Conservation (phyloP, 2,888 invertebrate genomes). For the Nomada goodeniana region DNA sequence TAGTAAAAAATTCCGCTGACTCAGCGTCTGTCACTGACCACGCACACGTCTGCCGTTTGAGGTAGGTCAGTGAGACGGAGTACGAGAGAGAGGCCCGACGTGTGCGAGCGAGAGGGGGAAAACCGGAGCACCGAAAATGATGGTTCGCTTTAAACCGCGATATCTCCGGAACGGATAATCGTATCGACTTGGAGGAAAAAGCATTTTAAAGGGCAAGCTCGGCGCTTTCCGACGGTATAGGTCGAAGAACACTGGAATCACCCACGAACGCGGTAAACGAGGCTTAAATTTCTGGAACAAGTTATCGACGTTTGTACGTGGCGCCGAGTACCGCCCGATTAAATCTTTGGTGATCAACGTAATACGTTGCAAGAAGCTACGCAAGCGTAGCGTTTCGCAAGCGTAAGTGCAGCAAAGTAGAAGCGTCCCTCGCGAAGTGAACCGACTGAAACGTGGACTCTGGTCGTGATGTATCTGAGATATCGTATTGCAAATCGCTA, state of each 20-base stretch:
- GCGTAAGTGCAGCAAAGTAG: not conserved
- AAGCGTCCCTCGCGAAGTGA: not conserved
- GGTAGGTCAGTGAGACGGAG: not conserved
- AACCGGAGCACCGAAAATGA: not conserved
- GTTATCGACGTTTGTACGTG: not conserved
- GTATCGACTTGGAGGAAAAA: not conserved
- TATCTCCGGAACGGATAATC: not conserved
- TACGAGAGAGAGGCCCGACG: not conserved
- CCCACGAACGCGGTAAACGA: not conserved
- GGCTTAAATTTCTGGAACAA: not conserved
- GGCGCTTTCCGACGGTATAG: not conserved
- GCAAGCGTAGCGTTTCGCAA: not conserved
- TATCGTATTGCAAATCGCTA: slow-evolving; percentile 20
- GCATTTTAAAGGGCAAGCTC: not conserved
- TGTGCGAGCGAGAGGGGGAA: not conserved
- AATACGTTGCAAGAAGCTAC: no score
- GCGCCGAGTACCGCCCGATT: not conserved
- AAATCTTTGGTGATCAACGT: not conserved
- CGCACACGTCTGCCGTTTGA: not conserved
- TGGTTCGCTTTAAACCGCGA: not conserved
- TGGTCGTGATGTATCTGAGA: not conserved
- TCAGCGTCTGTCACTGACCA: not conserved
- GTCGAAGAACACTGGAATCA: not conserved
- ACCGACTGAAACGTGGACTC: not conserved
- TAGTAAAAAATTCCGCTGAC: not conserved